These are phyloP conservation scores for Lamellibrachia satsuma DNA, from an alignment of 2,888 invertebrate genomes.

Conservation along the genomic window DNA sequence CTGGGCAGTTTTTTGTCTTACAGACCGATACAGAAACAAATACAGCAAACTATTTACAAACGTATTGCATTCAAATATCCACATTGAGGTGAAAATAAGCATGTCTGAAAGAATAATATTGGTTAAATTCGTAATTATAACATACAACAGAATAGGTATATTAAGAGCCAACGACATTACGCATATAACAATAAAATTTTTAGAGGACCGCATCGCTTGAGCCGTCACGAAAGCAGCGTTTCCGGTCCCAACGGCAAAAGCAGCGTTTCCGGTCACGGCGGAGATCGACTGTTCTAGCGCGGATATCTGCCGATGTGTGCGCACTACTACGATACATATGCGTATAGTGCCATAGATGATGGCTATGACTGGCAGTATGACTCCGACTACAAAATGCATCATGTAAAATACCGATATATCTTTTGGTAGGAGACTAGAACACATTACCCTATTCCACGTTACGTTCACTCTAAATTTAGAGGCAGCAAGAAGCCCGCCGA, in stretches of 20 bases:
- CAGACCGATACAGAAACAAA: no score
- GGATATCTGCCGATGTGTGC: neutral
- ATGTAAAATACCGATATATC: neutral
- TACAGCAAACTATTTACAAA: no score
- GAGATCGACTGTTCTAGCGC: neutral
- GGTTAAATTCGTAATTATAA: no score
- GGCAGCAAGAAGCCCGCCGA: neutral
- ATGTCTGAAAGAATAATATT: no score
- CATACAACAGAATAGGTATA: no score
- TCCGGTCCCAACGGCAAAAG: neutral
- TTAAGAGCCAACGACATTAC: no score
- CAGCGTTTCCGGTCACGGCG: neutral
- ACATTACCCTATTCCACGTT: neutral
- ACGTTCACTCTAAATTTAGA: neutral
- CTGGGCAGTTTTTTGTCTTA: no score
- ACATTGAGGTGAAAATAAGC: no score
- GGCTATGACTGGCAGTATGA: neutral
- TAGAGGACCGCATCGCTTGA: neutral
- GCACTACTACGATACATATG: neutral
- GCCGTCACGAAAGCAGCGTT: neutral
- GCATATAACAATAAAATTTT: no score
- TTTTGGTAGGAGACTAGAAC: neutral
- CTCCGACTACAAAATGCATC: neutral
- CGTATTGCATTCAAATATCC: no score
- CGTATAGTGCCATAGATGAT: neutral